Percentiles rank a stretch among this genome's conserved stretches.
Conservation (phyloP, 37 sponge, comb jelly and placozoan species). For the Diacarnus erythraeanus region DNA sequence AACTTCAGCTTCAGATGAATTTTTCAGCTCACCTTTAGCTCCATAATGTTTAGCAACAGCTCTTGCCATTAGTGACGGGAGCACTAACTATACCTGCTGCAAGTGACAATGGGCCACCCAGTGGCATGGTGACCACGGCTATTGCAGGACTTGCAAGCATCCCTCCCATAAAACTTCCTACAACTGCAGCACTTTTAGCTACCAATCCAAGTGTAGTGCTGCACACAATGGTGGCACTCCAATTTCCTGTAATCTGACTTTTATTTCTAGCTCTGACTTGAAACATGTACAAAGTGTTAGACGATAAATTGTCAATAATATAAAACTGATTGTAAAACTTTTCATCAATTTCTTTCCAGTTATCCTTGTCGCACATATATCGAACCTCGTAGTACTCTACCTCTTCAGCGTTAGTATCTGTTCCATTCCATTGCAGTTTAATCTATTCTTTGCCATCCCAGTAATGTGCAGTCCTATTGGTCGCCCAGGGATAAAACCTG, state of each 20-base stretch:
- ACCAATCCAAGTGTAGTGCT: neutral
- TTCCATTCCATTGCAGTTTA: neutral
- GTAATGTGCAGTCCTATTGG: neutral
- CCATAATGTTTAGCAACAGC: neutral
- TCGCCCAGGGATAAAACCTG: neutral
- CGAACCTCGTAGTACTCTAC: neutral
- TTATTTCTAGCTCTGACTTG: neutral
- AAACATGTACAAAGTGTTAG: neutral
- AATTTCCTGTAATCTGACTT: neutral
- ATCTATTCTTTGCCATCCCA: neutral
- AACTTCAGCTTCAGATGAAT: no score
- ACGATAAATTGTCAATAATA: neutral
- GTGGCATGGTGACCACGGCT: neutral
- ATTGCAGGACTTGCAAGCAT: neutral
- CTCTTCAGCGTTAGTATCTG: no score
- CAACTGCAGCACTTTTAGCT: neutral
- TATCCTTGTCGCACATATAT: neutral
- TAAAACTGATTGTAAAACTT: neutral
- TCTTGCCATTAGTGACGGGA: neutral
- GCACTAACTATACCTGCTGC: neutral
- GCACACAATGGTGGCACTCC: neutral
- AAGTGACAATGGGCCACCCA: neutral
- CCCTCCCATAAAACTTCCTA: neutral
- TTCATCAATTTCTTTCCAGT: neutral
- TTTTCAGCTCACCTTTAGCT: neutral